A percentile compares a stretch with the other conserved stretches of the same genome.
These are phyloP conservation scores for Brevimyrus niger DNA, from an alignment of 2,113 vertebrate species.

Conservation along the genomic window DNA sequence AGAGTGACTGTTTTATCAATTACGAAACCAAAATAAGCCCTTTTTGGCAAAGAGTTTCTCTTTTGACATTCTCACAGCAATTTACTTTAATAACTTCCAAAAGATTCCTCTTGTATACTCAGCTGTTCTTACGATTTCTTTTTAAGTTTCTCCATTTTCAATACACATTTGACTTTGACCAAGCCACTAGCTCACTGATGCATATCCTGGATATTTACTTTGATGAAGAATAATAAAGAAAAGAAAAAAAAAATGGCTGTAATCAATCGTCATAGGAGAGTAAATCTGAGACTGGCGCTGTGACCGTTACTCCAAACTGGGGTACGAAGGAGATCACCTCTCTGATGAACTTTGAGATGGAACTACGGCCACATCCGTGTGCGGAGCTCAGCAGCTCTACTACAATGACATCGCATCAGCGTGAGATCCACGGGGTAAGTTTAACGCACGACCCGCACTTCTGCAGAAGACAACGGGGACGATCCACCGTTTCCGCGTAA, in stretches of 20 bases:
- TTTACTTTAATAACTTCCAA: constrained; percentile 48
- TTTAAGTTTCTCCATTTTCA: constrained; percentile 63
- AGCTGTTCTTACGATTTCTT: constrained; percentile 56
- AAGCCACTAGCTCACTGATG: constrained; percentile 50
- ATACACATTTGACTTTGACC: constrained; percentile 59
- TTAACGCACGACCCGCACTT: not conserved
- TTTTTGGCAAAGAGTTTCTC: not conserved
- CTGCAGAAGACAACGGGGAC: not conserved
- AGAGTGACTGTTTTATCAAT: not conserved
- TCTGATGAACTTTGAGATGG: not conserved
- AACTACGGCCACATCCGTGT: not conserved
- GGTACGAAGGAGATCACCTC: not conserved
- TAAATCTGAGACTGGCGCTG: not conserved
- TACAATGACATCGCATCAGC: not conserved
- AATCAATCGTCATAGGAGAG: not conserved
- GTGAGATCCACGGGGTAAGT: not conserved
- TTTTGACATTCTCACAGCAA: constrained; percentile 37
- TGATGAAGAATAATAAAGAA: constrained; percentile 42
- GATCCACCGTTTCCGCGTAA: not conserved
- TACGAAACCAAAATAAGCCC: not conserved
- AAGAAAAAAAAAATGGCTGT: constrained; percentile 37
- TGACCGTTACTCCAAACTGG: not conserved
- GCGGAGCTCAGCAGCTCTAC: not conserved
- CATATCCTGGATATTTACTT: constrained; percentile 63
- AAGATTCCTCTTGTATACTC: constrained; percentile 62